Evolutionary conservation across 2,797 vertebrate genomes (phyloP).

Genomic region (Mormyrops attenuatus): DNA sequence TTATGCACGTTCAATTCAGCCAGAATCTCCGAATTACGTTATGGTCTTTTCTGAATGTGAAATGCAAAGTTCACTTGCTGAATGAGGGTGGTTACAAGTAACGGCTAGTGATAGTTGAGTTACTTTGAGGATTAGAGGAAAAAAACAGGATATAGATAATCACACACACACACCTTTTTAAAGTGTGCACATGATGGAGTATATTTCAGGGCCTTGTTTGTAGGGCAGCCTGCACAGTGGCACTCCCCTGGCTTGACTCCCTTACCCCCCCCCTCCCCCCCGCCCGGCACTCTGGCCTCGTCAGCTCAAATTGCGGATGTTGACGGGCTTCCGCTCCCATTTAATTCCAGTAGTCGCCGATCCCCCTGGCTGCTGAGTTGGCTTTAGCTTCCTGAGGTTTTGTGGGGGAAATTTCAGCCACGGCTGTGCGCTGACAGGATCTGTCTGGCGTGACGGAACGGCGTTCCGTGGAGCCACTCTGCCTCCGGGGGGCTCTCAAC

Average conservation of each 20-base stretch:
- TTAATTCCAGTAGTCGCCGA: constrained; percentile 52
- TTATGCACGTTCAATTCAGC: background rate
- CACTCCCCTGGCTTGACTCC: constrained; percentile 52
- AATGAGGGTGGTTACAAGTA: background rate
- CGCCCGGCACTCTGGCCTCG: constrained; percentile 24
- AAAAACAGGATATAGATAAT: background rate
- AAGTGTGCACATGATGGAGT: constrained; percentile 35
- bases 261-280: constrained; percentile 30
- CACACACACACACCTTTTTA: background rate
- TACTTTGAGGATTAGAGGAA: constrained; percentile 40
- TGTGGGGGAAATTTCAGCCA: constrained; percentile 51
- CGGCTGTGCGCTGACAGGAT: constrained; percentile 54
- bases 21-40: background rate
- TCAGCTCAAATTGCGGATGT: constrained; percentile 26
- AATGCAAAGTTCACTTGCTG: background rate
- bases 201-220: constrained; percentile 48
- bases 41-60: background rate
- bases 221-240: constrained; percentile 26
- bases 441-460: constrained; percentile 54
- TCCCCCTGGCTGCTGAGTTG: constrained; percentile 42
- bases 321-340: constrained; percentile 24
- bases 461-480: constrained; percentile 37
- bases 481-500: constrained; percentile 47
- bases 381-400: constrained; percentile 56
- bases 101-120: constrained; percentile 26